These are phyloP conservation scores for Astur gentilis DNA, from an alignment of 2,113 vertebrate genomes.

Conservation along the genomic window DNA sequence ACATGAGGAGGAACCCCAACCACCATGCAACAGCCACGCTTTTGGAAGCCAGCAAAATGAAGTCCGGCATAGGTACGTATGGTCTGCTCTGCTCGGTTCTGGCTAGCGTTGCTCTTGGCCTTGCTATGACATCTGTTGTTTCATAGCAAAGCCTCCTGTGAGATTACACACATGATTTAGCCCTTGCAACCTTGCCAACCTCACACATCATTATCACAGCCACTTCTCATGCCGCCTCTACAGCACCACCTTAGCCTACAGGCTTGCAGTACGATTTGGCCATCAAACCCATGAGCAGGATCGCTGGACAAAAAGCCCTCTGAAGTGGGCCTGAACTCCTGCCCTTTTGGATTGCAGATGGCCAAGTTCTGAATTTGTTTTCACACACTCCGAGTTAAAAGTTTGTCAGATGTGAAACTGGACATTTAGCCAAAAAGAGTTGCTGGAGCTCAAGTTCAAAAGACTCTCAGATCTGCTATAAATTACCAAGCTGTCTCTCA, in stretches of 20 bases:
- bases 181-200: background rate
- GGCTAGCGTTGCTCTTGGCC: background rate
- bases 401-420: background rate
- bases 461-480: background rate
- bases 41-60: background rate
- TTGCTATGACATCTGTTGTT: background rate
- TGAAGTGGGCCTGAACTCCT: background rate
- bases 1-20: fast-evolving
- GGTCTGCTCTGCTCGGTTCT: background rate
- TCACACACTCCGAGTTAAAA: background rate
- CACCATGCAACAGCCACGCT: background rate
- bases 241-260: background rate
- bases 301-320: background rate
- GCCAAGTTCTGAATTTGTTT: background rate
- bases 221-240: background rate
- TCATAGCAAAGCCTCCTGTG: background rate
- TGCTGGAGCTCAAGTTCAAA: background rate
- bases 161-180: background rate
- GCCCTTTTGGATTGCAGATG: background rate
- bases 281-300: background rate
- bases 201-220: background rate
- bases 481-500: background rate
- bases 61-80: background rate
- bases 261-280: background rate
- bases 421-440: background rate